Evolutionary conservation across 1,140 invertebrate genomes (phyloP).

Genomic region (Contarinia nasturtii): DNA sequence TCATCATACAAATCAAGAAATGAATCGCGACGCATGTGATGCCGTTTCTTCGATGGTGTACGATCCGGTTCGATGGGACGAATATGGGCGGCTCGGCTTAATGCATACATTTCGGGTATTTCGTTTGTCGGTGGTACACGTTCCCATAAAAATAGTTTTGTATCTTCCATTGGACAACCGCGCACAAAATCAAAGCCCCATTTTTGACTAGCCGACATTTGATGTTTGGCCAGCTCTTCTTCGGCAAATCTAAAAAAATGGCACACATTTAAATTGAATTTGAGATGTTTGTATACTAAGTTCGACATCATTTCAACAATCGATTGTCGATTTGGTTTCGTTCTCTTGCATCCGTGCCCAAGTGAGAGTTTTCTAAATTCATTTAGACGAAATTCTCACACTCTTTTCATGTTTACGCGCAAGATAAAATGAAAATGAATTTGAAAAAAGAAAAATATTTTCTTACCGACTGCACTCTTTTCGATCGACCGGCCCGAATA

Average conservation of each 20-base stretch:
- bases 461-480: too few relatives aligned
- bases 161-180: constrained; percentile 12
- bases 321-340: too few relatives aligned
- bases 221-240: constrained; percentile 16
- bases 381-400: too few relatives aligned
- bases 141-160: constrained; percentile 16
- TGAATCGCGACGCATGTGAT: neutral
- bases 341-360: too few relatives aligned
- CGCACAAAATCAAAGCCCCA: constrained; percentile 22
- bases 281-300: too few relatives aligned
- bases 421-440: too few relatives aligned
- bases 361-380: too few relatives aligned
- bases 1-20: constrained; percentile 11
- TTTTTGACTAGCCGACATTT: constrained; percentile 16
- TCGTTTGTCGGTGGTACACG: constrained; percentile 17
- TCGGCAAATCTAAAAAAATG: constrained; percentile 9
- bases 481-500: too few relatives aligned
- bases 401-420: too few relatives aligned
- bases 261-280: too few relatives aligned
- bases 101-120: constrained; percentile 19
- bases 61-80: constrained; percentile 5
- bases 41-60: constrained; percentile 8
- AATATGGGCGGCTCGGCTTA: constrained; percentile 20
- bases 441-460: too few relatives aligned
- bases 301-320: too few relatives aligned